Conservation (phyloP, 2,797 vertebrate genomes). For the Halcyon chelicuti region DNA sequence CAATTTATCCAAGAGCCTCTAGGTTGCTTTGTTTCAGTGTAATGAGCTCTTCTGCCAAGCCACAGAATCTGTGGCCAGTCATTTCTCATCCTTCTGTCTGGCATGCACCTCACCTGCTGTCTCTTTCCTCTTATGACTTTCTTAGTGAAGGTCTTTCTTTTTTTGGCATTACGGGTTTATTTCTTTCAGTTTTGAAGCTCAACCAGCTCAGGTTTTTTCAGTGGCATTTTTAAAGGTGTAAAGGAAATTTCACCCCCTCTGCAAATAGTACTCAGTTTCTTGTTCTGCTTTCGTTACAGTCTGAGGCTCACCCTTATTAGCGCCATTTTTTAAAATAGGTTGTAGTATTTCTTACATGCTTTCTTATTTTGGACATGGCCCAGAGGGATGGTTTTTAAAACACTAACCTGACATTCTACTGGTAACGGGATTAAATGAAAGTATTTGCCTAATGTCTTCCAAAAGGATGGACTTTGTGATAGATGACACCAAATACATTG, state of each 20-base stretch:
- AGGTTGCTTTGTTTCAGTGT: not conserved
- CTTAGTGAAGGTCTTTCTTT: not conserved
- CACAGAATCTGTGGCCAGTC: not conserved
- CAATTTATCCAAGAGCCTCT: not conserved
- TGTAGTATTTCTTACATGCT: not conserved
- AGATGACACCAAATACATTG: constrained; percentile 34
- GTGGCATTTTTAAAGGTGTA: not conserved
- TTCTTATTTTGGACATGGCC: not conserved
- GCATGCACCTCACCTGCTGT: not conserved
- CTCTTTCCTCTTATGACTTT: not conserved
- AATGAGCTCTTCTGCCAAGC: not conserved
- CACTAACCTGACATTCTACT: constrained; percentile 38
- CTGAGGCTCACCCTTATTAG: not conserved
- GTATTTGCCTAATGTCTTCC: constrained; percentile 35
- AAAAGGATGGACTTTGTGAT: constrained; percentile 31
- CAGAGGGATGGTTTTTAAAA: constrained; percentile 21
- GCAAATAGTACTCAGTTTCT: not conserved
- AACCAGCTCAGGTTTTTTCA: not conserved
- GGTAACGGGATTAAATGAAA: constrained; percentile 55
- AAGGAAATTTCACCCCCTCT: not conserved
- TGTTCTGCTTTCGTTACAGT: not conserved
- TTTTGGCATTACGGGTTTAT: not conserved
- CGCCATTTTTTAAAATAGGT: not conserved
- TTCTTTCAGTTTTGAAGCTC: not conserved
- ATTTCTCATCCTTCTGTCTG: not conserved